A percentile compares a stretch with the other conserved stretches of the same genome.
These are phyloP conservation scores for Falcunculus frontatus DNA, from an alignment of 2,113 vertebrate genomes.

Conservation along the genomic window DNA sequence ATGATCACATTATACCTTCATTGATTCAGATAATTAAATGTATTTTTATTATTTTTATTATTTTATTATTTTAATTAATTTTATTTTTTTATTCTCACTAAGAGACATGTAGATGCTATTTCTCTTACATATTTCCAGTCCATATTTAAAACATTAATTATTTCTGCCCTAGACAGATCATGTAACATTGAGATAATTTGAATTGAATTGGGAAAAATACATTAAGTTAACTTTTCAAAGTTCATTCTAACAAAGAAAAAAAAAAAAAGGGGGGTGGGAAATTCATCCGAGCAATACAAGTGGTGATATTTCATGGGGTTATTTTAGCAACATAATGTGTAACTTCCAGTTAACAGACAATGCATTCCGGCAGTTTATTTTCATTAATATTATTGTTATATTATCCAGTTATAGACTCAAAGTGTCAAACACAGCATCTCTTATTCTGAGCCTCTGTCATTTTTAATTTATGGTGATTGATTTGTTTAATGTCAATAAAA, in stretches of 20 bases:
- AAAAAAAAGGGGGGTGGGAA: accelerated
- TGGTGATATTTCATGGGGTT: not conserved
- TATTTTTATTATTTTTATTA: not conserved
- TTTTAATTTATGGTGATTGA: conserved; percentile 43
- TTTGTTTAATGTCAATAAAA: conserved; percentile 22
- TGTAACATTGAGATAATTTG: not conserved
- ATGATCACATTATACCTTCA: not conserved
- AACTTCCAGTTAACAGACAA: not conserved
- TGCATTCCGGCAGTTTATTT: not conserved
- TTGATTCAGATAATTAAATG: not conserved
- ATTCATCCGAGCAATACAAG: not conserved
- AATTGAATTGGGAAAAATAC: not conserved
- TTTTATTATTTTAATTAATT: not conserved
- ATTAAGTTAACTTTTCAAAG: not conserved
- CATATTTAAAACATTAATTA: not conserved
- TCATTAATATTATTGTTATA: not conserved
- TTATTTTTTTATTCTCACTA: not conserved
- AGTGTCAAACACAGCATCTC: not conserved
- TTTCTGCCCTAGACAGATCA: not conserved
- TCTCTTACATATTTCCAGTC: not conserved
- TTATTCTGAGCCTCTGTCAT: not conserved
- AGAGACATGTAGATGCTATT: not conserved
- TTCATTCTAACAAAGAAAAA: not conserved
- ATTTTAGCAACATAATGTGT: not conserved
- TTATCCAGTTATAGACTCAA: not conserved